Evolutionary conservation across 2,888 invertebrate species (phyloP).

Genomic region (Buathra laborator): DNA sequence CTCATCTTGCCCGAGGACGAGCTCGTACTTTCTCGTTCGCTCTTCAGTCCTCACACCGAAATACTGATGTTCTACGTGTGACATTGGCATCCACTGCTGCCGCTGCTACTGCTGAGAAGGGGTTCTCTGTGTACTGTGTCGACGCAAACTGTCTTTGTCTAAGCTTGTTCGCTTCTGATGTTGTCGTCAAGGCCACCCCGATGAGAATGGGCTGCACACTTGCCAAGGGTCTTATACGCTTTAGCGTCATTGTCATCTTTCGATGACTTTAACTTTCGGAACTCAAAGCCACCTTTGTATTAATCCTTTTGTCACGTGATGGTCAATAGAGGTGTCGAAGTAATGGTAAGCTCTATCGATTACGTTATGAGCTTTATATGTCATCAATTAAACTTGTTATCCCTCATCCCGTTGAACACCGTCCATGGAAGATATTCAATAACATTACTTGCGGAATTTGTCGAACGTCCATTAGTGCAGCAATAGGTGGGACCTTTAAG

Average conservation of each 20-base stretch:
- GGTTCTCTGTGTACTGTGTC: background rate
- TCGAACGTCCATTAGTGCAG: conserved; percentile 23
- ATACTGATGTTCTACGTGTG: conserved; percentile 17
- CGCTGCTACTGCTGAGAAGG: background rate
- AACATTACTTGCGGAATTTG: conserved; percentile 44
- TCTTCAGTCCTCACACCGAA: conserved; percentile 4
- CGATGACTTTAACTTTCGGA: background rate
- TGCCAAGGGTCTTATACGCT: background rate
- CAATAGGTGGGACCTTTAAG: conserved; percentile 33
- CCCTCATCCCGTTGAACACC: background rate
- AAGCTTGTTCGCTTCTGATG: background rate
- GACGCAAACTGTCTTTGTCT: background rate
- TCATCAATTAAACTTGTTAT: conserved; percentile 3
- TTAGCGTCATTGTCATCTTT: background rate
- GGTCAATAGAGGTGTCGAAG: background rate
- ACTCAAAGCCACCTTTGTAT: background rate
- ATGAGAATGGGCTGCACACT: background rate
- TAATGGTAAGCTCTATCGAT: background rate
- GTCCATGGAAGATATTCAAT: conserved; percentile 24
- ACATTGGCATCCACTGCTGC: conserved; percentile 7
- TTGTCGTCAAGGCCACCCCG: background rate
- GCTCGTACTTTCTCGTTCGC: background rate
- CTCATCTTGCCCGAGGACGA: conserved; percentile 71
- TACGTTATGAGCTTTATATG: background rate
- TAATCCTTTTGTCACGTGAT: background rate